These are phyloP conservation scores for Kryptolebias marmoratus DNA, from an alignment of 2,113 vertebrate genomes.

Conservation along the genomic window DNA sequence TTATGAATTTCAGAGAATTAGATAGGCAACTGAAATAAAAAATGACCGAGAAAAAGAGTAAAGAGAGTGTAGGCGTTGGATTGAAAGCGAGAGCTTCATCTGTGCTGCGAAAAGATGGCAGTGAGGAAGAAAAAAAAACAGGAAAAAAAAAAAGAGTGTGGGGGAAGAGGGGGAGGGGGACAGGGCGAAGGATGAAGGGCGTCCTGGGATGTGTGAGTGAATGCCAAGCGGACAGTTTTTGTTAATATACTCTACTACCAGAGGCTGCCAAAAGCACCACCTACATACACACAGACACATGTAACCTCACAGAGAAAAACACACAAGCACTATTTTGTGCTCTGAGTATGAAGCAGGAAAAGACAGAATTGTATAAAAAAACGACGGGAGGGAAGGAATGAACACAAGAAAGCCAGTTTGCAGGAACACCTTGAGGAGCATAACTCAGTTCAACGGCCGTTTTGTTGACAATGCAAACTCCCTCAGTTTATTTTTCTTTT, in stretches of 20 bases:
- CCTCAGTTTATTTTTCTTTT: too few species aligned
- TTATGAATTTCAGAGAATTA: constrained; percentile 31
- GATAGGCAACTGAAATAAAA: constrained; percentile 31
- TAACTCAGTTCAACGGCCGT: constrained; percentile 46
- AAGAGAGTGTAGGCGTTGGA: constrained; percentile 61
- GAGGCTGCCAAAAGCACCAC: constrained; percentile 61
- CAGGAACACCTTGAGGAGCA: constrained; percentile 47
- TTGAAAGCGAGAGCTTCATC: constrained; percentile 66
- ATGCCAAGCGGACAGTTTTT: constrained; percentile 71
- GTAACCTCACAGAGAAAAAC: constrained; percentile 25
- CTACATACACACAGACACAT: constrained; percentile 51
- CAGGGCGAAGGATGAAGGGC: constrained; percentile 54
- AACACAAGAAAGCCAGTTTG: constrained; percentile 46
- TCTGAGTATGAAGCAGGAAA: constrained; percentile 25
- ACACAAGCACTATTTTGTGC: constrained; percentile 43
- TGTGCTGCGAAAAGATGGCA: constrained; percentile 68
- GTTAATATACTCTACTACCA: constrained; percentile 54
- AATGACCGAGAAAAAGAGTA: constrained; percentile 21
- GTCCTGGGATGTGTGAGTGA: constrained; percentile 51
- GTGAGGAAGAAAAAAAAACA: constrained; percentile 26
- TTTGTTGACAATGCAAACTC: constrained; percentile 20
- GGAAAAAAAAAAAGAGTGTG: constrained; percentile 35
- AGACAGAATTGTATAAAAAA: constrained; percentile 37
- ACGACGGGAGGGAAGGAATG: constrained; percentile 10
- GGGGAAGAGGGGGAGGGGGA: constrained; percentile 34